Percentiles rank a stretch among this genome's conserved stretches.
phyloP scores from a whole-genome alignment of 1,140 invertebrate species.

The Drosophila nasuta region DNA sequence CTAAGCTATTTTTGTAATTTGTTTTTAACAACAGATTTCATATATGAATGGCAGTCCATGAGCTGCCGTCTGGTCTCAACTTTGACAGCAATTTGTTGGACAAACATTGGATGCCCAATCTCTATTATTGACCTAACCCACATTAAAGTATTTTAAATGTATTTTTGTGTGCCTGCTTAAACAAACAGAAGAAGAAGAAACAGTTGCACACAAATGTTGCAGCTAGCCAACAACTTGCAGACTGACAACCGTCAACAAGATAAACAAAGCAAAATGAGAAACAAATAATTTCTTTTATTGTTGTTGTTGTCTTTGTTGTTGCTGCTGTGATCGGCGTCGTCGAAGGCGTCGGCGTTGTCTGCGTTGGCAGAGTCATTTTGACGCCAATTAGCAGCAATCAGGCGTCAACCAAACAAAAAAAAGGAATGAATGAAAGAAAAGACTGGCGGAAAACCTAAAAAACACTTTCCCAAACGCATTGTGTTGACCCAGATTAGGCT shows the following conservation, averaged over 20 bases:
- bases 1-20: slow-evolving; percentile 32
- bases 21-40: slow-evolving; percentile 10
- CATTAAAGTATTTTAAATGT: slow-evolving; percentile 43
- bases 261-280: slow-evolving; percentile 63
- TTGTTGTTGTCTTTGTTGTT: slow-evolving; percentile 17
- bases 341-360: slow-evolving; percentile 21
- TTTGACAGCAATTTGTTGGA: slow-evolving; percentile 38
- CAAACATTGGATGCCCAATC: slow-evolving; percentile 33
- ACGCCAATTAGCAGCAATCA: slow-evolving; percentile 80
- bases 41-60: slow-evolving; percentile 11
- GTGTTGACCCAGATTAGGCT: slow-evolving; percentile 67
- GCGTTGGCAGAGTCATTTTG: slow-evolving; percentile 66
- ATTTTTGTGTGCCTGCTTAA: slow-evolving; percentile 25
- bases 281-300: slow-evolving; percentile 48
- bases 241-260: slow-evolving; percentile 45
- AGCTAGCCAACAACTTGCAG: slow-evolving; percentile 25
- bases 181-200: slow-evolving; percentile 43
- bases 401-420: slow-evolving; percentile 51
- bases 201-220: slow-evolving; percentile 75
- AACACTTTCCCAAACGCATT: slow-evolving; percentile 69
- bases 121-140: slow-evolving; percentile 74
- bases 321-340: neutral
- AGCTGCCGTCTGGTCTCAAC: slow-evolving; percentile 6
- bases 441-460: slow-evolving; percentile 62
- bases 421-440: neutral